phyloP scores from a whole-genome alignment of 2,888 invertebrate species.

The Acanthoscelides obtectus region DNA sequence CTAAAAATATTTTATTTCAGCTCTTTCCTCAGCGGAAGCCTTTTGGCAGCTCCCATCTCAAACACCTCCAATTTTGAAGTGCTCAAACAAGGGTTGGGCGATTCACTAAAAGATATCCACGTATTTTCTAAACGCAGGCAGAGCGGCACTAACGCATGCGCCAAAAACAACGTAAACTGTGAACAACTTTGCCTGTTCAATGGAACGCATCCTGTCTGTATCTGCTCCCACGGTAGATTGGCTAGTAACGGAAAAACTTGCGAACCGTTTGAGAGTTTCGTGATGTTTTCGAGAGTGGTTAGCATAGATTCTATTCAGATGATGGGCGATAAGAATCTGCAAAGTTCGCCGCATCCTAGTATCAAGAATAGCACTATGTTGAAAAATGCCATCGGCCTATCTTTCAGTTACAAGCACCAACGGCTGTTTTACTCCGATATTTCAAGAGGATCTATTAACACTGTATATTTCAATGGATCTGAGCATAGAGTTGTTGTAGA shows the following conservation, averaged over 20 bases:
- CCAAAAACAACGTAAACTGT: constrained; percentile 65
- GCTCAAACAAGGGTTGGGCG: constrained; percentile 56
- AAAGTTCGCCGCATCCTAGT: constrained; percentile 72
- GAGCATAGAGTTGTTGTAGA: constrained; percentile 65
- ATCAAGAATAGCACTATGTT: constrained; percentile 69
- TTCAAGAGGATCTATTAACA: constrained; percentile 77
- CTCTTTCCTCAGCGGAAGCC: constrained; percentile 57
- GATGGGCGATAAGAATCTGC: constrained; percentile 64
- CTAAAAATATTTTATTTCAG: constrained; percentile 33
- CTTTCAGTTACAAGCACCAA: constrained; percentile 67
- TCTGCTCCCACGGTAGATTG: constrained; percentile 78
- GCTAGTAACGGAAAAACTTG: constrained; percentile 63
- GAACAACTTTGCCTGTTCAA: constrained; percentile 71
- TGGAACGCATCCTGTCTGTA: constrained; percentile 65
- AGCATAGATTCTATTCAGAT: constrained; percentile 79
- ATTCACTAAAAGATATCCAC: constrained; percentile 66
- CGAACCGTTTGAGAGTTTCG: constrained; percentile 72
- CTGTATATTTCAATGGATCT: constrained; percentile 75
- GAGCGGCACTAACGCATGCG: constrained; percentile 60
- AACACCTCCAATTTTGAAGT: constrained; percentile 56
- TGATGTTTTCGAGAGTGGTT: constrained; percentile 78
- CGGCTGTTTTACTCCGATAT: constrained; percentile 85
- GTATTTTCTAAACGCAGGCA: constrained; percentile 56
- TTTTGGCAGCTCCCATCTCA: constrained; percentile 58
- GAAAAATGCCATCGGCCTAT: constrained; percentile 81